phyloP scores from a whole-genome alignment of 1,140 invertebrate species.

The Leptoteleia sp. region DNA sequence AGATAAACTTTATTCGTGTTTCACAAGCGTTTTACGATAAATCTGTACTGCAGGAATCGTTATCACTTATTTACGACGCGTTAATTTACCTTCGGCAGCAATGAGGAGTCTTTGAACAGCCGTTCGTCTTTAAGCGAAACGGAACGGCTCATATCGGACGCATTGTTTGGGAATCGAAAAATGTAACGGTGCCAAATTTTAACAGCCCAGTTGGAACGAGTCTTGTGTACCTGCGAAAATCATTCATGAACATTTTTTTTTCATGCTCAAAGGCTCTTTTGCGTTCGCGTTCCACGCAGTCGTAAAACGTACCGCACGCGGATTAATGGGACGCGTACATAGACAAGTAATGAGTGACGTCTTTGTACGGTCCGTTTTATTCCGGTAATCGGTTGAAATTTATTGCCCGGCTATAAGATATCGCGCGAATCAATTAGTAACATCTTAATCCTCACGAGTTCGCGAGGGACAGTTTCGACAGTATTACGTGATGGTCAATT shows the following conservation, averaged over 20 bases:
- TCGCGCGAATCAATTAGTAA: constrained; percentile 37
- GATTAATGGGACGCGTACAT: constrained; percentile 48
- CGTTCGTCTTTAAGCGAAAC: constrained; percentile 3
- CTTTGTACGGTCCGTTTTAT: constrained; percentile 48
- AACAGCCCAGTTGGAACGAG: constrained; percentile 35
- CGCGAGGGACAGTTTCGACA: constrained; percentile 12
- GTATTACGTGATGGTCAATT: constrained; percentile 36
- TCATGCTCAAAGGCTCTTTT: constrained; percentile 37
- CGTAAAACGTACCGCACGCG: constrained; percentile 31
- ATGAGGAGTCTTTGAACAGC: constrained; percentile 19
- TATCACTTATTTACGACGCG: constrained; percentile 28
- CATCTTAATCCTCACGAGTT: constrained; percentile 31
- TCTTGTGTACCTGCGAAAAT: neutral
- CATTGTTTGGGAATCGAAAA: constrained; percentile 16
- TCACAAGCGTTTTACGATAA: constrained; percentile 48
- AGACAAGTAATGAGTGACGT: constrained; percentile 51
- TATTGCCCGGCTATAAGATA: constrained; percentile 37
- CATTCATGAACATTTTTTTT: constrained; percentile 57
- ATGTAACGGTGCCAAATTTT: constrained; percentile 41
- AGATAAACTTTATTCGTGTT: constrained; percentile 53
- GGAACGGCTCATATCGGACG: neutral
- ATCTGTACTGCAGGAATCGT: constrained; percentile 47
- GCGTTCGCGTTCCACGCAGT: constrained; percentile 22
- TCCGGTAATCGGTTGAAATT: constrained; percentile 42
- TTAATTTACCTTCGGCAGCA: constrained; percentile 3